phyloP scores from a whole-genome alignment of 1,140 invertebrate species.

The Zophobas atratus region DNA sequence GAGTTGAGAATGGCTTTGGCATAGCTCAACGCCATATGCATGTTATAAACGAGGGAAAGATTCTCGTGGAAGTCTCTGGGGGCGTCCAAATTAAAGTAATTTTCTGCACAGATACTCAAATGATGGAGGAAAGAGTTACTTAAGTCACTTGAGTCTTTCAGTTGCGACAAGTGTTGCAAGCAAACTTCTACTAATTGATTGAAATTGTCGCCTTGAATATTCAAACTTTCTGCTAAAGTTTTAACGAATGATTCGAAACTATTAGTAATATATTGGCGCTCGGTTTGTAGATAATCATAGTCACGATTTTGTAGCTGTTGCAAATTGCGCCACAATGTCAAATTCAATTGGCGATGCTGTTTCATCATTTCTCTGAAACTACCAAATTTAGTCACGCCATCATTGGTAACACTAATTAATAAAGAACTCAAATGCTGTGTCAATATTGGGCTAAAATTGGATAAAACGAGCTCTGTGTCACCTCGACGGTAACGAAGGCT shows the following conservation, averaged over 20 bases:
- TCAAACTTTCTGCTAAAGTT: not conserved
- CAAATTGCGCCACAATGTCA: slow-evolving; percentile 62
- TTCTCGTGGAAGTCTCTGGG: slow-evolving; percentile 37
- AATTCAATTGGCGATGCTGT: slow-evolving; percentile 57
- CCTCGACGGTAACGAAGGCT: slow-evolving; percentile 45
- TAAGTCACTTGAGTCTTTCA: not conserved
- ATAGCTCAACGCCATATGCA: slow-evolving; percentile 61
- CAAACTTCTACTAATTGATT: not conserved
- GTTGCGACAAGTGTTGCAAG: not conserved
- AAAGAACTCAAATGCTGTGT: slow-evolving; percentile 54
- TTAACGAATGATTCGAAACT: slow-evolving; percentile 10
- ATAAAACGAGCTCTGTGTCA: slow-evolving; percentile 31
- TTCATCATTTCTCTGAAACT: slow-evolving; percentile 58
- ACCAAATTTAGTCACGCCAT: slow-evolving; percentile 51
- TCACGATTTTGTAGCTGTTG: slow-evolving; percentile 55
- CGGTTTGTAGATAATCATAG: slow-evolving; percentile 56
- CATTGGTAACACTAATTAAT: slow-evolving; percentile 45
- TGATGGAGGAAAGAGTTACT: slow-evolving; percentile 4
- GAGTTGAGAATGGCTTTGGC: slow-evolving; percentile 61
- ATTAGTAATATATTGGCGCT: slow-evolving; percentile 4
- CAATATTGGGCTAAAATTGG: slow-evolving; percentile 50
- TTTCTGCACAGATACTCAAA: slow-evolving; percentile 10
- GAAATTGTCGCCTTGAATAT: not conserved
- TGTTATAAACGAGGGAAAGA: slow-evolving; percentile 49
- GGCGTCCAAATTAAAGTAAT: slow-evolving; percentile 2